Evolutionary conservation across 2,888 invertebrate genomes (phyloP), one percentile per base, ranked within the genome.

Genomic region (Rhyacophila evoluta): DNA sequence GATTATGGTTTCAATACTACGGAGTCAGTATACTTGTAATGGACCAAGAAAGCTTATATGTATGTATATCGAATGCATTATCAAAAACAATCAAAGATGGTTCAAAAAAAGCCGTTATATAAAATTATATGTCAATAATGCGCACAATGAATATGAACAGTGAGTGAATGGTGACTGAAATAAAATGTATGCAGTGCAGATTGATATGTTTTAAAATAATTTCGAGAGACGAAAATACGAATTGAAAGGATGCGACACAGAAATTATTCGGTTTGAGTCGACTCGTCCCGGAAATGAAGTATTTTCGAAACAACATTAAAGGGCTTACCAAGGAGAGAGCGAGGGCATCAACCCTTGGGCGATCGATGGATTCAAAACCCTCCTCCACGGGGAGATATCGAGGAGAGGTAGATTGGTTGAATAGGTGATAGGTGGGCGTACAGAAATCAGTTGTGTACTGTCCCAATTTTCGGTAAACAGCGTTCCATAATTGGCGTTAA

Each of bases 241-340:
- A 41, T 41, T 41, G n/a, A 55, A 25, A 25, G 55, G 55, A 55
- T 55, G 55, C 19, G 15, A 55, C 19, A 55, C 55, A 15, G 25
- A 55, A 55, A 55, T 55, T 55, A 19, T 55, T 55, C 55, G 15
- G 55, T 19, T 10, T 10, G 25, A 12, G 19, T 10, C 19, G 25
- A 19, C 15, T 55, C 19, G 55, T 19, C 55, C 55, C 55, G 55
- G 55, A 55, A 55, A 19, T 55, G 55, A 25, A 55, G 8, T 19
- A 55, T 55, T 55, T 55, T 55, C 55, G 25, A 55, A 55, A 55
- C 19, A 55, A 55, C 55, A 55, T 55, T 55, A 55, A 55, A 55
- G 55, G 55, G 55, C 55, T 55, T 55, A 19, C 55, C 19, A 8
- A 55, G 55, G 15, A 19, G 55, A 55, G 25, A 19, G 55, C 19